A percentile compares a stretch with the other conserved stretches of the same genome.
These are phyloP conservation scores for Nebria brevicollis DNA, from an alignment of 2,888 invertebrate species.

Conservation along the genomic window DNA sequence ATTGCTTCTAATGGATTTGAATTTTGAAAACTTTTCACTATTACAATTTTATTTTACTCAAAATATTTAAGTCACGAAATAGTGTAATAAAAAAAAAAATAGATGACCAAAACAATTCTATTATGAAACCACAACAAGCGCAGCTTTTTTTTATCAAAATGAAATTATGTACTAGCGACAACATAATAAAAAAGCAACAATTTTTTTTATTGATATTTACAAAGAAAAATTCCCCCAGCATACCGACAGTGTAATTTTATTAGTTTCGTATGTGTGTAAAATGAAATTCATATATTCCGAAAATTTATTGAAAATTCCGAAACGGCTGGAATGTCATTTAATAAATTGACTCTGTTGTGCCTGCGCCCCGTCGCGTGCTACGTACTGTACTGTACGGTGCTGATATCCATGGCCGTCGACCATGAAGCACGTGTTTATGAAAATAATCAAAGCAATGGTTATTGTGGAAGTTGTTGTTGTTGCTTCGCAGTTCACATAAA, in stretches of 20 bases:
- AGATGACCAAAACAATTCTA: no score
- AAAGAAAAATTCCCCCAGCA: not conserved
- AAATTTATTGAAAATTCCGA: constrained; percentile 43
- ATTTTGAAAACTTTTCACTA: no score
- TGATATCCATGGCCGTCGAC: no score
- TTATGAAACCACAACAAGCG: not conserved
- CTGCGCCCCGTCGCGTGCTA: not conserved
- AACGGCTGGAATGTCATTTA: constrained; percentile 36
- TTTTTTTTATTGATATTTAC: not conserved
- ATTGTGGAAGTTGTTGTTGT: not conserved
- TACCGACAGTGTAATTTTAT: constrained; percentile 26
- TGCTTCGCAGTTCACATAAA: no score
- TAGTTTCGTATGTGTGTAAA: constrained; percentile 33
- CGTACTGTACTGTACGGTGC: not conserved
- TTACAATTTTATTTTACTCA: no score
- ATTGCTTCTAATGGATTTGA: no score
- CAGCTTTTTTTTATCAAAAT: not conserved
- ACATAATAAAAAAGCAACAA: not conserved
- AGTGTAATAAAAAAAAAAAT: no score
- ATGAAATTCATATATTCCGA: constrained; percentile 38
- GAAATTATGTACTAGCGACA: not conserved
- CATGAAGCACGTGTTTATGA: no score
- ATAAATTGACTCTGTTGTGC: constrained; percentile 26
- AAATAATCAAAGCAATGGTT: no score
- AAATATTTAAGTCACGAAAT: no score